Evolutionary conservation across 1,140 invertebrate species (phyloP), one percentile per base, ranked within the genome.

Genomic region (Trinorchestia longiramus): DNA sequence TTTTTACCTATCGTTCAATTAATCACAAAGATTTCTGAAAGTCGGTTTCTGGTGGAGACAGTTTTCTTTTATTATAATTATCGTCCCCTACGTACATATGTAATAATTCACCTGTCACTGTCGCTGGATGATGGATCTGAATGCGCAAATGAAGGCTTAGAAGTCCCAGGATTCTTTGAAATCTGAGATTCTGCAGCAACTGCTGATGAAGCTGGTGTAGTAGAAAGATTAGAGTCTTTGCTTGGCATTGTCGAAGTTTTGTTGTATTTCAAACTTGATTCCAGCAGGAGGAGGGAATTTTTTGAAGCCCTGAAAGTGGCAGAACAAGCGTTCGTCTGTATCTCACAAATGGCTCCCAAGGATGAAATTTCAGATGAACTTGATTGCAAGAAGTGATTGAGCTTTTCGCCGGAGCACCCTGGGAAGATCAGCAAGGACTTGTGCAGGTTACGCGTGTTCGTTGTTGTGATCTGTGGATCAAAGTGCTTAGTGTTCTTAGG

Each of bases 291-390:
- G 41, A 87, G 4, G 28, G 88, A 42, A 4, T 90, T 41, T 43
- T 90, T 90, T 90, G 42, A 15, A 41, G 88, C 17, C 88, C 88
- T 90, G 43, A 90, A 90, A 90, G 88, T 90, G n/a, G 41, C 88
- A 15, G 41, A 90, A 28, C 88, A 90, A 90, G 88, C 88, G 43
- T 90, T 90, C 88, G 88, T 90, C 28, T 90, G n/a, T 42, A 90
- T 43, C 41, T 90, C 88, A 90, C 88, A 90, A 90, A 41, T 17
- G n/a, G n/a, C 88, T 41, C 88, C 88, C 41, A 90, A 42, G 17
- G 88, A 90, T 28, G 36, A 90, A 90, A 90, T 8, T 43, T 90
- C 88, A 43, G n/a, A 4, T 90, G 88, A 90, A 42, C 11, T 90
- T 0, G 88, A 90, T 1, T 90, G 43, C n/a, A 28, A 15, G 11